Base-by-base conservation (phyloP, 1,140 invertebrate species). In the Eurosta solidaginis region DNA sequence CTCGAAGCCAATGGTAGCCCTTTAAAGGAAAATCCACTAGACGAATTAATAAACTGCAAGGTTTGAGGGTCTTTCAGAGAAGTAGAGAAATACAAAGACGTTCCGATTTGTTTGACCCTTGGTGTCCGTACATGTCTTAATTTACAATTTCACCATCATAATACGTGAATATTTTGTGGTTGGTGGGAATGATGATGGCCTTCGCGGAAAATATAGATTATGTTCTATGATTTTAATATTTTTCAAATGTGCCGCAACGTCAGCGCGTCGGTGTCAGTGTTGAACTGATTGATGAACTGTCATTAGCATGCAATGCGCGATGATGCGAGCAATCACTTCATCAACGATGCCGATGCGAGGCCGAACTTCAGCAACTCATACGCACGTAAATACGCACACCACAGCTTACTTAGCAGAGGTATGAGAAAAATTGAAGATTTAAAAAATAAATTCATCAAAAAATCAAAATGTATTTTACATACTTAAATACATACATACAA, bases 221-320 rank as follows among this genome's bases (percentile, higher is more conserved):
- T 76, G 17, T 63, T 52, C 59, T 40, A 29, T 76, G 27, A 44
- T 52, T 45, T 36, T 36, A 29, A 63, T 27, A n/a, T n/a, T n/a
- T 47, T 25, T 49, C 44, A 49, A 77, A 78, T 50, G 50, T 36
- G 44, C 77, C 77, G 63, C 54, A 25, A 54, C 27, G 29, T 36
- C 33, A 47, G n/a, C 49, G 25, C 49, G 74, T 36, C 49, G 49
- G 29, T 20, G 29, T 76, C 29, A 68, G 49, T 50, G 33, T 22
- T 74, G 40, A 12, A 77, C 78, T 79, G 78, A 79, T 79, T 79
- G 78, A 79, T 79, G 78, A 77, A 79, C 78, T 79, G 78, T 79
- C 78, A 79, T 79, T 79, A 77, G 45, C 78, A 79, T 79, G 75
- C 74, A 77, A 36, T 3, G 45, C 45, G 75, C 74, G 59, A 45